Evolutionary conservation across 1,140 invertebrate species (phyloP), one percentile per base, ranked within the genome.

Genomic region (Littorina saxatilis): DNA sequence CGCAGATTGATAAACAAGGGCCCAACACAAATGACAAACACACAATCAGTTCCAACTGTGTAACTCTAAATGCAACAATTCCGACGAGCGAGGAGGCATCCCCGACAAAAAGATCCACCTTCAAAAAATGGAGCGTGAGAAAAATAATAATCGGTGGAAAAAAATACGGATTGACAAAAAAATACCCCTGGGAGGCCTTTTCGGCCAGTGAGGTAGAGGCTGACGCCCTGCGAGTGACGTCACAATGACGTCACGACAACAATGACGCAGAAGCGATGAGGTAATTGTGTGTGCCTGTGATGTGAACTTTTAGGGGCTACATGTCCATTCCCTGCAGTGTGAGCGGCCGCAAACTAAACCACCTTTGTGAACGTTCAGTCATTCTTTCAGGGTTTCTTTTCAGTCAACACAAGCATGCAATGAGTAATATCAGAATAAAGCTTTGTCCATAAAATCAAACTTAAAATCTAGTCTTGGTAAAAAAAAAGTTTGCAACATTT

Each of bases 181-280:
- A 68, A 68, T 68, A 68, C 66, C 66, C 66, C 66, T 68, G 66
- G 66, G 66, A 39, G 32, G 66, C 66, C 66, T 68, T 39, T 9
- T 23, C 35, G 66, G 66, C 66, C 66, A 39, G 66, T 68, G 66
- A 68, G 66, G 66, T 68, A 68, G 66, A 35, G 66, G 66, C 66
- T 68, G 66, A 68, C 66, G 66, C 66, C 35, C 66, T 68, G 66
- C 17, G 66, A 68, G 35, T 68, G 66, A 68, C 32, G 66, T 68
- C 66, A 68, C 66, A 39, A 35, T 39, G 66, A 68, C 66, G 66
- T 27, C 61, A 63, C 61, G 61, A 29, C 61, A 63, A 63, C 61
- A 32, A 37, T 68, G 66, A 68, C 66, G 66, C 66, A 68, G 66
- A 68, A 68, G 66, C 66, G 66, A 68, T 68, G 66, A 68, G 66